Percentiles rank a stretch among this genome's conserved stretches.
These are phyloP conservation scores for Gambusia yucatana DNA, from an alignment of 2,797 vertebrate genomes.

Conservation along the genomic window DNA sequence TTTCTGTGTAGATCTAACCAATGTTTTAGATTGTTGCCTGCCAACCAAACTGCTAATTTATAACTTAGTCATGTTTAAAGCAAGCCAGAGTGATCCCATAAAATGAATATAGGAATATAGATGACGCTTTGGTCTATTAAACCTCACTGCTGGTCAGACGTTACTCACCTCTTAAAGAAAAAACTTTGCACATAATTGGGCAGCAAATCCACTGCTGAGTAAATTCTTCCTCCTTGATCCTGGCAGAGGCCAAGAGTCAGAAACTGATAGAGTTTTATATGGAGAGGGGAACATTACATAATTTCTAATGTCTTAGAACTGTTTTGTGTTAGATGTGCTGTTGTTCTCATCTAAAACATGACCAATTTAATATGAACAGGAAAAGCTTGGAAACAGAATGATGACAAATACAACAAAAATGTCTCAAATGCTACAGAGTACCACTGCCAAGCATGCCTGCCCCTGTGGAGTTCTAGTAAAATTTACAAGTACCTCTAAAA, in stretches of 20 bases:
- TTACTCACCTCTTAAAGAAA: slow-evolving; percentile 72
- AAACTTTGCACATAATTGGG: slow-evolving; percentile 61
- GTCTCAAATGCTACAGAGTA: slow-evolving; percentile 66
- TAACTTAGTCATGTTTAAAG: slow-evolving; percentile 67
- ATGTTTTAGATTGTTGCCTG: slow-evolving; percentile 38
- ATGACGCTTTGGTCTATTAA: slow-evolving; percentile 49
- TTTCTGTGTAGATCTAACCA: slow-evolving; percentile 56
- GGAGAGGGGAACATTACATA: slow-evolving; percentile 31
- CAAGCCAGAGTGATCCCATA: slow-evolving; percentile 67
- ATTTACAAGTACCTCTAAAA: slow-evolving; percentile 39
- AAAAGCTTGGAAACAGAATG: slow-evolving; percentile 54
- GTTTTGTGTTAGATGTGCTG: slow-evolving; percentile 60
- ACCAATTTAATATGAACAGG: slow-evolving; percentile 68
- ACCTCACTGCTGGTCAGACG: slow-evolving; percentile 64
- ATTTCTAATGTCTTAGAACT: slow-evolving; percentile 35
- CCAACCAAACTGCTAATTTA: slow-evolving; percentile 50
- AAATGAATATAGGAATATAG: slow-evolving; percentile 63
- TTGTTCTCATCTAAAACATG: slow-evolving; percentile 63
- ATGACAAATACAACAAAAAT: slow-evolving; percentile 76
- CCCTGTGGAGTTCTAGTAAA: slow-evolving; percentile 24
- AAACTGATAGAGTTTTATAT: slow-evolving; percentile 37
- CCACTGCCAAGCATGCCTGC: slow-evolving; percentile 54
- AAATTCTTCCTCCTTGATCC: slow-evolving; percentile 62
- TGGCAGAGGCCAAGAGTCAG: slow-evolving; percentile 40
- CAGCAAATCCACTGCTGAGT: slow-evolving; percentile 64